Percentiles rank a stretch among this genome's conserved stretches.
phyloP scores from a whole-genome alignment of 2,113 vertebrate genomes.

The Telmatochromis sp. region DNA sequence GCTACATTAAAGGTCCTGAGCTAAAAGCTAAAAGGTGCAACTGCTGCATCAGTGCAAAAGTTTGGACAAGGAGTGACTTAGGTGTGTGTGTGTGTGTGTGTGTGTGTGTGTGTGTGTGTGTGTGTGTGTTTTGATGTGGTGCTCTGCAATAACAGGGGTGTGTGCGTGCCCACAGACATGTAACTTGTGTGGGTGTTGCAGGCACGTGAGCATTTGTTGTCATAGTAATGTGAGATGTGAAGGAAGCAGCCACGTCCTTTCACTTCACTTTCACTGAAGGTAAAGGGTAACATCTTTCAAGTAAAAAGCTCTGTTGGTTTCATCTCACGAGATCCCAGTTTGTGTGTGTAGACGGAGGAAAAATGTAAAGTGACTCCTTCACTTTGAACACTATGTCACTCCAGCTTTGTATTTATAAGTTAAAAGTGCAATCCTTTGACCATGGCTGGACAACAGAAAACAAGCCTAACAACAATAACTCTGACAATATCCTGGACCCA shows the following conservation, averaged over 20 bases:
- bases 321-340: background rate
- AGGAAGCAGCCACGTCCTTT: background rate
- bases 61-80: background rate
- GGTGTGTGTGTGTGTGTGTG: background rate
- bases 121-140: background rate
- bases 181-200: background rate
- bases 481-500: background rate
- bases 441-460: background rate
- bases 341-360: background rate
- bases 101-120: background rate
- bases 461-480: background rate
- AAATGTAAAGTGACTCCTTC: background rate
- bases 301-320: background rate
- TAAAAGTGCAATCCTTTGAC: background rate
- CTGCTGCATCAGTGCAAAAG: background rate
- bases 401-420: background rate
- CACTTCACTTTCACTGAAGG: background rate
- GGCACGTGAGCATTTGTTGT: background rate
- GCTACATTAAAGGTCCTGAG: background rate
- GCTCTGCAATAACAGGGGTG: background rate
- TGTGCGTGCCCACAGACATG: background rate
- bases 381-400: background rate
- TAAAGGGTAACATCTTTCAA: background rate
- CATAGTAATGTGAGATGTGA: constrained; percentile 15
- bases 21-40: background rate